Conservation (phyloP, 2,113 vertebrate species). For the Ophthalmolycus amberensis region DNA sequence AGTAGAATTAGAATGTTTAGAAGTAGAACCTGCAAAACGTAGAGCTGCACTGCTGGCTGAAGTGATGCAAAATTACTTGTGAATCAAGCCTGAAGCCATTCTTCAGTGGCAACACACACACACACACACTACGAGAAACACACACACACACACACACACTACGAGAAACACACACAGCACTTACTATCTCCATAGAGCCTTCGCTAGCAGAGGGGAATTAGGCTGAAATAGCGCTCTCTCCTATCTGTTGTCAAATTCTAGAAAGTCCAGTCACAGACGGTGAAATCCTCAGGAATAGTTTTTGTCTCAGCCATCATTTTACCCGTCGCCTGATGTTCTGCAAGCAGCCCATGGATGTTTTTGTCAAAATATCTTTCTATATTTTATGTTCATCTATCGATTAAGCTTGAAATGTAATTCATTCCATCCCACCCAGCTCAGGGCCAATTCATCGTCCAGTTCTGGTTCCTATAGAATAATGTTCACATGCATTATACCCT, state of each 20-base stretch:
- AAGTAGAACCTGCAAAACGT: conserved; percentile 1
- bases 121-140: conserved; percentile 5
- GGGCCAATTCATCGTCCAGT: too few species aligned
- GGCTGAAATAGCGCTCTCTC: conserved; percentile 31
- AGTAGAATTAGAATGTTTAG: conserved; percentile 9
- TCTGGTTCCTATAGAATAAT: too few species aligned
- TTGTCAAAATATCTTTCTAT: too few species aligned
- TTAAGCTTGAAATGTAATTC: too few species aligned
- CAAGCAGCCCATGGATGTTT: not conserved
- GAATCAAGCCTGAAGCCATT: conserved; percentile 44
- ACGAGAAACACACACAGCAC: conserved; percentile 1
- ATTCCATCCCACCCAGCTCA: too few species aligned
- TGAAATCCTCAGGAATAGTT: conserved; percentile 46
- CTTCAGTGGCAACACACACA: not conserved
- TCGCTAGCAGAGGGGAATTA: conserved; percentile 44
- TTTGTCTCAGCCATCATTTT: conserved; percentile 23
- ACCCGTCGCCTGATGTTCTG: conserved; percentile 36
- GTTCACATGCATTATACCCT: too few species aligned
- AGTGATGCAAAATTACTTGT: conserved; percentile 33
- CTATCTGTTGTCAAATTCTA: conserved; percentile 37
- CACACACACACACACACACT: conserved; percentile 1
- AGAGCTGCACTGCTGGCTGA: conserved; percentile 27
- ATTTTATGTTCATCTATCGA: too few species aligned
- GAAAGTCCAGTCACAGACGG: conserved; percentile 47
- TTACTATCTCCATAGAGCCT: conserved; percentile 23